These are phyloP conservation scores for Noctua janthe DNA, from an alignment of 2,888 invertebrate species.

Conservation along the genomic window DNA sequence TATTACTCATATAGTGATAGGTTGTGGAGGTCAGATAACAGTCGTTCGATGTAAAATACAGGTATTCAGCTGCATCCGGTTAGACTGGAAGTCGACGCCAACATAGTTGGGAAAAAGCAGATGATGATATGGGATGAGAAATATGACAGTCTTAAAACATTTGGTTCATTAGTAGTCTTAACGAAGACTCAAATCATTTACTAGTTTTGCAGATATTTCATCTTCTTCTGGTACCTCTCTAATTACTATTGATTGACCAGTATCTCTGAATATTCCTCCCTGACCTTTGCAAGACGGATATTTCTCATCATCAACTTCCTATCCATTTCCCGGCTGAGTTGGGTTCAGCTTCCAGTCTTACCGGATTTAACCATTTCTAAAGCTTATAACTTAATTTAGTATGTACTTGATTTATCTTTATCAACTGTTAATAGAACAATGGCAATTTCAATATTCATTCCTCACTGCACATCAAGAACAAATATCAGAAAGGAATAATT, in stretches of 20 bases:
- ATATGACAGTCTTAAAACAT: background rate
- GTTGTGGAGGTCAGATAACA: too few species aligned
- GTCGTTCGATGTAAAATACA: too few species aligned
- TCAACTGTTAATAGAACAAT: background rate
- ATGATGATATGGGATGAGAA: background rate
- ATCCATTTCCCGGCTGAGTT: background rate
- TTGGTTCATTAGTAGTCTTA: background rate
- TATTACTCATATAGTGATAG: too few species aligned
- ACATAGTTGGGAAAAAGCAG: too few species aligned
- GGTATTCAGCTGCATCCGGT: too few species aligned
- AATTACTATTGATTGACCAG: background rate
- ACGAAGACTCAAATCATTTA: background rate
- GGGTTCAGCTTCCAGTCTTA: background rate
- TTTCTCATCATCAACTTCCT: background rate
- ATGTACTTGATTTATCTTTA: background rate
- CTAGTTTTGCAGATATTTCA: background rate
- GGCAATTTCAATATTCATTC: constrained; percentile 14
- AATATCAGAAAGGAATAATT: constrained; percentile 35
- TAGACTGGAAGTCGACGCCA: too few species aligned
- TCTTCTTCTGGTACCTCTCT: background rate
- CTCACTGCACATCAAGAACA: constrained; percentile 11
- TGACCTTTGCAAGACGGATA: background rate
- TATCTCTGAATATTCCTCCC: too few species aligned
- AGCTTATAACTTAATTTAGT: background rate
- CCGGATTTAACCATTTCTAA: background rate